Base-by-base conservation (phyloP, 1,140 invertebrate genomes). In the Pseudachorutes palmiensis region DNA sequence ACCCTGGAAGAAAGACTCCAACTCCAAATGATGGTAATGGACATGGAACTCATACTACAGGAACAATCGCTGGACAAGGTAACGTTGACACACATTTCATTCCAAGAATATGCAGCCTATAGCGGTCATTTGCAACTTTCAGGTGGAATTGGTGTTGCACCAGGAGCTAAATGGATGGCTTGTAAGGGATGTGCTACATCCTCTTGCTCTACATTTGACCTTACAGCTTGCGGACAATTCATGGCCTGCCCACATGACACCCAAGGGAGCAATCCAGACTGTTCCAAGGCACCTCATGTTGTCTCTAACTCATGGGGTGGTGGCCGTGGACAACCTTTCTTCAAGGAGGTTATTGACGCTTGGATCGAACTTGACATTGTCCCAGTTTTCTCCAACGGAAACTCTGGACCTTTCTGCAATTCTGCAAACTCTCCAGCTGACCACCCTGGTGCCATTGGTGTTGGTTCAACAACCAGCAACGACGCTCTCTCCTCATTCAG, bases 71-170 rank as follows among this genome's bases (percentile, higher is more conserved):
- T 26, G 66, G 66, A 32, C 9, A 14, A 2, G 30, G 30, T 60
- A 32, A 41, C 5, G 19, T n/a, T n/a, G n/a, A n/a, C n/a, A n/a
- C 5, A 5, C 5, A 41, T 9, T 41, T 41, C 5, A 5, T 9
- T 19, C 19, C 19, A 5, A 41, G 5, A 9, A 5, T 41, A 19
- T 41, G 5, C 28, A 12, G 24, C 5, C 28, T 29, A 58, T 12
- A 58, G 12, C n/a, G n/a, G n/a, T n/a, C n/a, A n/a, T n/a, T n/a
- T n/a, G n/a, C 55, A 5, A 58, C 5, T 58, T 58, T 29, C 22
- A 22, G 55, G 32, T 14, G 59, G 64, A 45, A 65, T 65, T 24
- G 64, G 64, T 19, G 64, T 65, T 33, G 64, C 64, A 12, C 64
- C 64, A 5, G 58, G 58, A 19, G 58, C 58, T 58, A 45, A 41